phyloP scores from a whole-genome alignment of 2,797 vertebrate genomes.

The Amphiprion clarkii region DNA sequence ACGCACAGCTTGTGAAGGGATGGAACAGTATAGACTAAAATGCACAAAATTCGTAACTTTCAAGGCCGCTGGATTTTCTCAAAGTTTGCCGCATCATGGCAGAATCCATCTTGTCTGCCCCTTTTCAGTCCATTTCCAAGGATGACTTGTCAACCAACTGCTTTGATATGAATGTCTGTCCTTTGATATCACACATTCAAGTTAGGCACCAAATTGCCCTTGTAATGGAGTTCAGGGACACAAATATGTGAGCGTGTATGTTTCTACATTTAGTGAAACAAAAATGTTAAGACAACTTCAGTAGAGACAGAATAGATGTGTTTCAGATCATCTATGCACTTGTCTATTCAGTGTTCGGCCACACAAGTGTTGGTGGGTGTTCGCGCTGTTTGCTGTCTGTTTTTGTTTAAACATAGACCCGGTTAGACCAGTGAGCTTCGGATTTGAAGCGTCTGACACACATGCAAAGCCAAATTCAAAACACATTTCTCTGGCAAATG shows the following conservation, averaged over 20 bases:
- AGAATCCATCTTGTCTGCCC: too few species aligned
- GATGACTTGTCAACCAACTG: background rate
- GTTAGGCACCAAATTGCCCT: slow-evolving; percentile 1
- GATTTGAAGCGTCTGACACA: slow-evolving; percentile 57
- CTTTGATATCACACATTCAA: slow-evolving; percentile 32
- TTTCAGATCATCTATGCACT: slow-evolving; percentile 9
- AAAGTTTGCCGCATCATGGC: too few species aligned
- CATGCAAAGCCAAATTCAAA: slow-evolving; percentile 67
- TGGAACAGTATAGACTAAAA: slow-evolving; percentile 4
- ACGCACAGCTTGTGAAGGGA: background rate
- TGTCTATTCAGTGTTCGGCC: slow-evolving; percentile 34
- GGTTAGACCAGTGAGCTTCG: slow-evolving; percentile 68
- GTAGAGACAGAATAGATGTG: background rate
- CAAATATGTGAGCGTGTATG: background rate
- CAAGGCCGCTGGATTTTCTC: too few species aligned
- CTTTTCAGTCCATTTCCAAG: too few species aligned
- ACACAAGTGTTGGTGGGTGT: slow-evolving; percentile 46
- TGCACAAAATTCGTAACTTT: background rate
- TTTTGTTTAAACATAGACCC: slow-evolving; percentile 80
- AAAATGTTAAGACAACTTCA: background rate
- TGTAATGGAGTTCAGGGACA: slow-evolving; percentile 22
- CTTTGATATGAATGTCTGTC: slow-evolving; percentile 44
- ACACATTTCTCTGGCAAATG: slow-evolving; percentile 54
- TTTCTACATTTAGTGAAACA: slow-evolving; percentile 1
- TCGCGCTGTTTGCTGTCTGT: slow-evolving; percentile 62